These are phyloP conservation scores for Hucho hucho DNA, from an alignment of 2,113 vertebrate species.

Conservation along the genomic window DNA sequence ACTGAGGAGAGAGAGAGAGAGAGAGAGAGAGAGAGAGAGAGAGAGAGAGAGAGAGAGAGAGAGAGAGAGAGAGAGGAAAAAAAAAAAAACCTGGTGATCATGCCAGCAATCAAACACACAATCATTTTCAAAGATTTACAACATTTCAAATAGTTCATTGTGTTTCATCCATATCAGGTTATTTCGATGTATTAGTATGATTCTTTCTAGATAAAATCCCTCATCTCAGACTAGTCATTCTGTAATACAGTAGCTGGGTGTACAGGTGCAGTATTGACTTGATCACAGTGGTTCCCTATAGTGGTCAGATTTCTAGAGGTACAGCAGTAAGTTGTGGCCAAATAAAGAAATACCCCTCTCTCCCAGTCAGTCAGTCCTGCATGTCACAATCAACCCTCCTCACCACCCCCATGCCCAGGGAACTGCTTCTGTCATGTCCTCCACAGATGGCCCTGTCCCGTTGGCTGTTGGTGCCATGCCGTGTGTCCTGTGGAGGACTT, in stretches of 20 bases:
- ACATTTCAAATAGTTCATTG: background rate
- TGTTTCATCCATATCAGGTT: background rate
- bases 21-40: too few species aligned
- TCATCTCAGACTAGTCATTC: too few species aligned
- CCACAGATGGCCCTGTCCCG: slow-evolving; percentile 44
- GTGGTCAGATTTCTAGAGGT: background rate
- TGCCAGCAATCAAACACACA: too few species aligned
- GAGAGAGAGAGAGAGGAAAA: too few species aligned
- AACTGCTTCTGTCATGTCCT: slow-evolving; percentile 33
- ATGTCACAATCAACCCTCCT: background rate
- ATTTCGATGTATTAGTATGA: too few species aligned
- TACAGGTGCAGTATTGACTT: too few species aligned
- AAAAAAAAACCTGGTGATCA: too few species aligned
- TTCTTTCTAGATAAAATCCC: too few species aligned
- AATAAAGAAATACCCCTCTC: background rate
- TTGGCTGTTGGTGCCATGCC: slow-evolving; percentile 22
- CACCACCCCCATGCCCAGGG: background rate
- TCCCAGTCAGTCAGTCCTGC: background rate
- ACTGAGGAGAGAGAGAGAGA: too few species aligned
- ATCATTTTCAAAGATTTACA: background rate
- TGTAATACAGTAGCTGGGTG: too few species aligned
- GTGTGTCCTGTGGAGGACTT: slow-evolving; percentile 42
- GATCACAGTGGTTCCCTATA: background rate
- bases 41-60: too few species aligned
- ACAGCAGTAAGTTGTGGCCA: background rate